Percentiles rank a stretch among this genome's conserved stretches.
These are phyloP conservation scores for Dasyurus viverrinus DNA, from an alignment of 2,113 vertebrate species.

Conservation along the genomic window DNA sequence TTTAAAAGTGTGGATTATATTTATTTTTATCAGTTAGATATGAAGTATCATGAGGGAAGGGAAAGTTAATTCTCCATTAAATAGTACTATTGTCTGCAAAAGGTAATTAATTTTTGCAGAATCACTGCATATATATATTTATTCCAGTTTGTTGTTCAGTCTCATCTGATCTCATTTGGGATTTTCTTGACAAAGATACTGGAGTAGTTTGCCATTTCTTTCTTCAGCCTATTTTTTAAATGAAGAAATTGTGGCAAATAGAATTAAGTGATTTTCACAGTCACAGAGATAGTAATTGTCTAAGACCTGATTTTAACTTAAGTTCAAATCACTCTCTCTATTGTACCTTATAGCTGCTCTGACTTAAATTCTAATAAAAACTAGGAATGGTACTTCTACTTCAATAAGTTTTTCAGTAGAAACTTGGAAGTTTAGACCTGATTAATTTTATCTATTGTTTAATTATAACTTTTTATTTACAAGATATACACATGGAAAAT, in stretches of 20 bases:
- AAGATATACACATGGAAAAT: too few species aligned
- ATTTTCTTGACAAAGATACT: not conserved
- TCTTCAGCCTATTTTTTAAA: not conserved
- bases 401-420: conserved; percentile 31
- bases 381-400: not conserved
- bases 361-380: not conserved
- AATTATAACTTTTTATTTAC: too few species aligned
- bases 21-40: not conserved
- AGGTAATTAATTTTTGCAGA: not conserved
- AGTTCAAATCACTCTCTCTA: too few species aligned
- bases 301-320: too few species aligned
- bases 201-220: not conserved
- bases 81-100: not conserved
- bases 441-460: conserved; percentile 21
- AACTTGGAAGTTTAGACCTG: conserved; percentile 57
- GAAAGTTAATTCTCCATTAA: not conserved
- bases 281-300: too few species aligned
- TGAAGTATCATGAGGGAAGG: not conserved
- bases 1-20: not conserved
- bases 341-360: not conserved
- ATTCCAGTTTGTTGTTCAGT: not conserved
- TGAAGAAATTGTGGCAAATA: not conserved
- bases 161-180: not conserved
- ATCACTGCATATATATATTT: not conserved
- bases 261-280: too few species aligned